phyloP scores from a whole-genome alignment of 2,113 vertebrate genomes.

The Pseudorectes ferrugineus region DNA sequence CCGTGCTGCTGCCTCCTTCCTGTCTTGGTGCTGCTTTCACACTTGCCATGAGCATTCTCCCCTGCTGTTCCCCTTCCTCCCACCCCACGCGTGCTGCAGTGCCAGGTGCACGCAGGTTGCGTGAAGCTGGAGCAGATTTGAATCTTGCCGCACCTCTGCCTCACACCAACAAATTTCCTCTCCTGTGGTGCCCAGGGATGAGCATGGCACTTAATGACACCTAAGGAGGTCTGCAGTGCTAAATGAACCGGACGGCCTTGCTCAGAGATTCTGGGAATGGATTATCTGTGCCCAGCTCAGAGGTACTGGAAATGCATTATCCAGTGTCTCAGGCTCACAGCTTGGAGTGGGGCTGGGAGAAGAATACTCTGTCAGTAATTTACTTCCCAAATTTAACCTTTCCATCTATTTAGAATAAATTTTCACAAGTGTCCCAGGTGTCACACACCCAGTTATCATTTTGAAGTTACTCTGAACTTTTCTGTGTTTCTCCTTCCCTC shows the following conservation, averaged over 20 bases:
- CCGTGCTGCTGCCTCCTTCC: neutral
- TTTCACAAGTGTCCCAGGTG: neutral
- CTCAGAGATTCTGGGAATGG: neutral
- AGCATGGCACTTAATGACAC: fast-evolving
- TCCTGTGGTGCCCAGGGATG: neutral
- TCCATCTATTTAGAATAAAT: neutral
- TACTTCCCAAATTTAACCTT: neutral
- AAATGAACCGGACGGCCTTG: fast-evolving
- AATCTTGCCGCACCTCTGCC: neutral
- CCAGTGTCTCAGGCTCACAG: neutral
- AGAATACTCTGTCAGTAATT: neutral
- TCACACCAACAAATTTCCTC: neutral
- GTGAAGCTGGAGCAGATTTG: neutral
- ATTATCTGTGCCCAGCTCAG: neutral
- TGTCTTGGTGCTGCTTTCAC: neutral
- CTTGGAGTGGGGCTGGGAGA: neutral
- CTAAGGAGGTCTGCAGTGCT: neutral
- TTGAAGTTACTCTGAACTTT: neutral
- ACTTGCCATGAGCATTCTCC: neutral
- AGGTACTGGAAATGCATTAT: neutral
- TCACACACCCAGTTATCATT: neutral
- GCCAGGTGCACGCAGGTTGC: neutral
- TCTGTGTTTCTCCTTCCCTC: neutral
- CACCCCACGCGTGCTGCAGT: neutral
- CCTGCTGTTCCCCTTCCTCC: neutral